These are phyloP conservation scores for Tragelaphus eurycerus DNA, from an alignment of 2,797 vertebrate species.

Conservation along the genomic window DNA sequence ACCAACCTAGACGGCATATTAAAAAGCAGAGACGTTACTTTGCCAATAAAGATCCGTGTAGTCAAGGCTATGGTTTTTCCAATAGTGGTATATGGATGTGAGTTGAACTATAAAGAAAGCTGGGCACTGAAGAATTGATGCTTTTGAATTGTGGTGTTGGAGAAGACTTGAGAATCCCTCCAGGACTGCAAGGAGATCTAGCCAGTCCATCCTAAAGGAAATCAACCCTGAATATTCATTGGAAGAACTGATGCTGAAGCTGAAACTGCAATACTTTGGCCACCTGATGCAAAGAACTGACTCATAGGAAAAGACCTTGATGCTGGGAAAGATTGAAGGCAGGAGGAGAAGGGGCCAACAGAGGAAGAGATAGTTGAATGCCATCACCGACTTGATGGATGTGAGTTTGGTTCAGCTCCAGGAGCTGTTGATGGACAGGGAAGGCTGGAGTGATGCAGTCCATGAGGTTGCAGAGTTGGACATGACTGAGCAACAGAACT, in stretches of 20 bases:
- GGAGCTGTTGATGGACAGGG: not conserved
- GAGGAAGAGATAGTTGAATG: not conserved
- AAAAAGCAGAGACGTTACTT: not conserved
- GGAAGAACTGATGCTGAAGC: not conserved
- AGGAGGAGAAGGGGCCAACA: not conserved
- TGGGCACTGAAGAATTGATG: not conserved
- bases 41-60: not conserved
- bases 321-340: not conserved
- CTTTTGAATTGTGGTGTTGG: not conserved
- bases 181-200: not conserved
- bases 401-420: not conserved
- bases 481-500: not conserved
- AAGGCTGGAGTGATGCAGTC: not conserved
- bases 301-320: not conserved
- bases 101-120: not conserved
- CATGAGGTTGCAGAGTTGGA: not conserved
- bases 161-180: not conserved
- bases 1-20: not conserved
- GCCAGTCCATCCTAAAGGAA: not conserved
- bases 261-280: not conserved
- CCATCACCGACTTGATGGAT: not conserved
- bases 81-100: not conserved
- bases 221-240: not conserved
- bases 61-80: not conserved
- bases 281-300: not conserved